A percentile compares a stretch with the other conserved stretches of the same genome.
These are phyloP conservation scores for Macrotis lagotis DNA, from an alignment of 2,113 vertebrate genomes.

Conservation along the genomic window DNA sequence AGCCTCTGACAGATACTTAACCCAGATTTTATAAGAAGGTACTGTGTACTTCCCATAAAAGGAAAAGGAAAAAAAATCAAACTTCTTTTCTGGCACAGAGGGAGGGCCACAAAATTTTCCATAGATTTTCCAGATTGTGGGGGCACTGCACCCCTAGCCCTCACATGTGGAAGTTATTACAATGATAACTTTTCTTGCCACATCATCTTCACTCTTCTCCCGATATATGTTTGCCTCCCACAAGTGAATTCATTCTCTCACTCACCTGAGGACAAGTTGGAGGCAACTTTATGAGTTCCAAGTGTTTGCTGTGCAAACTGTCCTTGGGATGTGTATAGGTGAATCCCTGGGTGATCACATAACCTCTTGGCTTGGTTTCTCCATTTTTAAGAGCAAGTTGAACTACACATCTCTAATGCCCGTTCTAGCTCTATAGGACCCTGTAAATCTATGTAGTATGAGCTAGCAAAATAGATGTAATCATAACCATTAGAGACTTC, in stretches of 20 bases:
- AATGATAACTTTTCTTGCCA: neutral
- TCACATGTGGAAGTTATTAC: neutral
- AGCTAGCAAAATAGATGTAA: neutral
- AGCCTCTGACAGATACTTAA: too few species aligned
- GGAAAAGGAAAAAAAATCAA: too few species aligned
- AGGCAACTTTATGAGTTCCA: neutral
- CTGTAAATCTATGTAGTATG: neutral
- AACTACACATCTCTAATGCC: neutral
- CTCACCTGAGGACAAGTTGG: neutral
- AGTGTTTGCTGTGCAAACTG: neutral
- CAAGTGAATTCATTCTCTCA: neutral
- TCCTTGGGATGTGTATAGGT: neutral
- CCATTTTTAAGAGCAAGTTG: neutral
- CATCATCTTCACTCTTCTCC: neutral
- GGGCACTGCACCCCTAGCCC: too few species aligned
- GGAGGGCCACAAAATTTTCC: too few species aligned
- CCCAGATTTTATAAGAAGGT: too few species aligned
- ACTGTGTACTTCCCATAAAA: too few species aligned
- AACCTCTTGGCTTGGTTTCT: neutral
- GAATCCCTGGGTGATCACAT: neutral
- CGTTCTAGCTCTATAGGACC: neutral
- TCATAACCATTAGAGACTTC: neutral
- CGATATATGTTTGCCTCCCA: neutral
- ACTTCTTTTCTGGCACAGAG: too few species aligned
- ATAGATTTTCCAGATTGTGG: too few species aligned